These are phyloP conservation scores for Diachrysia chrysitis DNA, from an alignment of 2,888 invertebrate species.

Conservation along the genomic window DNA sequence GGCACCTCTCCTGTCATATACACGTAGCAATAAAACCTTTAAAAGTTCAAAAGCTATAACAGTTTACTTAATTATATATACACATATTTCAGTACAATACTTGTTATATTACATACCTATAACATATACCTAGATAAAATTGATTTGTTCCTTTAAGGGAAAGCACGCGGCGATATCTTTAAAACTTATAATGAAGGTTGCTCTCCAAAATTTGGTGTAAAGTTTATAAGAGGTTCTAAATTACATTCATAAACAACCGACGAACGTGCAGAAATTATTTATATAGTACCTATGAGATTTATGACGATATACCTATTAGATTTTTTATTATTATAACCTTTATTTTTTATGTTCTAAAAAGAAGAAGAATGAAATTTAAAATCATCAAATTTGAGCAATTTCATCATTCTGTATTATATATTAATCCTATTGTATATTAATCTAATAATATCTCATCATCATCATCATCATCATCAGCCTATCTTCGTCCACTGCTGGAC, in stretches of 20 bases:
- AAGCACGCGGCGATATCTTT: constrained; percentile 56
- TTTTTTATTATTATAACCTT: no score
- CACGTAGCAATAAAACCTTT: neutral
- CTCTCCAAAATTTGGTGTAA: constrained; percentile 47
- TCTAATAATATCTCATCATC: no score
- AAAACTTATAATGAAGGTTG: constrained; percentile 60
- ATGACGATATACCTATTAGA: neutral
- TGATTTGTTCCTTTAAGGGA: constrained; percentile 54
- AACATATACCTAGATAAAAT: constrained; percentile 36
- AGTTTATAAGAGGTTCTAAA: constrained; percentile 55
- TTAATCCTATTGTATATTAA: no score
- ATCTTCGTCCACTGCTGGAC: no score
- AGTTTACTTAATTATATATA: constrained; percentile 7
- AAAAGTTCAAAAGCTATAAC: neutral
- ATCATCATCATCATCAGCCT: no score
- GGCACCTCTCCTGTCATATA: neutral
- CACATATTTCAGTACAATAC: constrained; percentile 25
- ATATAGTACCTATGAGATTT: constrained; percentile 26
- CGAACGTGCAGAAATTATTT: constrained; percentile 38
- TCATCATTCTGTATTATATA: no score
- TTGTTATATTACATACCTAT: constrained; percentile 30
- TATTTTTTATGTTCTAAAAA: neutral
- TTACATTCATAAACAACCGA: constrained; percentile 43
- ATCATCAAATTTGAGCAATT: no score
- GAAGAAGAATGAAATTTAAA: neutral